Evolutionary conservation across 2,797 vertebrate genomes (phyloP), one percentile per base, ranked within the genome.

Genomic region (Parotocinclus haroldoi): DNA sequence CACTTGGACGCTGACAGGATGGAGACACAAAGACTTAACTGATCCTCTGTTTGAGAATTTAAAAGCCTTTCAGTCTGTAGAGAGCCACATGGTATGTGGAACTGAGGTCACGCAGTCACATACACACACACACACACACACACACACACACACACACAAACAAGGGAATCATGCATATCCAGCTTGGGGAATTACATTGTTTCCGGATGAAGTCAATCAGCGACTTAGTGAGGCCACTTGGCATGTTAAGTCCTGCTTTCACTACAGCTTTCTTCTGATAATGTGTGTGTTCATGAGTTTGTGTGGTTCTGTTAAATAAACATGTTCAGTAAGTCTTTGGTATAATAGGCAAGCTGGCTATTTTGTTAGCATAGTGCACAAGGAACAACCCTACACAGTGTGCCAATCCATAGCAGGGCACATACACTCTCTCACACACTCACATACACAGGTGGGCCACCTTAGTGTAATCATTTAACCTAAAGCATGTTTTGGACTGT

Each of bases 1-100:
- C 74, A 74, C 51, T 78, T 78, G 53, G 59, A 60, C 82, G n/a
- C n/a, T 86, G 84, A 88, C 82, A 81, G 78, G 72, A 89, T 88
- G 85, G 85, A 89, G 87, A 89, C 73, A 81, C 68, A 68, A 59
- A 74, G 64, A 69, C 48, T 70, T 78, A 72, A 75, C 69, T 73
- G 77, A 82, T 78, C 75, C 73, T 54, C 73, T 77, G 81, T 63
- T 68, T 74, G 80, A 79, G 51, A 82, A 71, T 76, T 42, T 71
- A 37, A 71, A 76, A 59, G 71, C 65, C 68, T 76, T 73, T 77
- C 74, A 72, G 78, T 76, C 74, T 68, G 49, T 71, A 81, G 73
- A 77, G 75, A 76, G 72, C 61, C 37, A 49, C 65, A 52, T 72
- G 81, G 71, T 74, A 78, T 79, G 70, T 67, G 75, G 78, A 81